Conservation (phyloP, 1,140 invertebrate genomes). For the Zeugodacus cucurbitae region DNA sequence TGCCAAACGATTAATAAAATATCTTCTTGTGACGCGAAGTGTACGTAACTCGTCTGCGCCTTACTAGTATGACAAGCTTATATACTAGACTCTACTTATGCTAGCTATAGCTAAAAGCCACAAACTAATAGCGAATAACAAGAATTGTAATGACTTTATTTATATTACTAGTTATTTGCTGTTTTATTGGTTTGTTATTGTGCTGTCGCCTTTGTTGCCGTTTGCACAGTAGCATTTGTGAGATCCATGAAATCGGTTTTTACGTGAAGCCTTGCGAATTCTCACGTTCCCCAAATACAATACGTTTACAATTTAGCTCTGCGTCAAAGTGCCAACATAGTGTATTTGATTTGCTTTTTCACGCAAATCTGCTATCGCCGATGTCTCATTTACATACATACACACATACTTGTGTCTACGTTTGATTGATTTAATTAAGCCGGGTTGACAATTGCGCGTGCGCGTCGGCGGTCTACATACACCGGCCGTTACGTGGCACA, state of each 20-base stretch:
- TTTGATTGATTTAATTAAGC: conserved; percentile 21
- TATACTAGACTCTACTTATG: not conserved
- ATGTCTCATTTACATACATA: not conserved
- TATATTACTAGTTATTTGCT: not conserved
- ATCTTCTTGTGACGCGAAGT: not conserved
- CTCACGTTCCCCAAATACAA: not conserved
- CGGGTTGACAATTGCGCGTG: not conserved
- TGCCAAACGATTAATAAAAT: not conserved
- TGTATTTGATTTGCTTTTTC: not conserved
- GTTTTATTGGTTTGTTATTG: not conserved
- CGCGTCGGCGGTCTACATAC: not conserved
- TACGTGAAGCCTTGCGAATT: not conserved
- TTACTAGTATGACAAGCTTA: not conserved
- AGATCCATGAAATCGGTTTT: not conserved
- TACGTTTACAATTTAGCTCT: not conserved
- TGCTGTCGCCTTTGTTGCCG: not conserved
- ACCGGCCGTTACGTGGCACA: not conserved
- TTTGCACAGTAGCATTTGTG: not conserved
- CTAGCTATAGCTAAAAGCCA: not conserved
- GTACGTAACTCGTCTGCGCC: not conserved
- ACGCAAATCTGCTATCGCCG: not conserved
- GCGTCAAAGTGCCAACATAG: not conserved
- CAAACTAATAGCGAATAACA: not conserved
- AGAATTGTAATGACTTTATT: conserved; percentile 8
- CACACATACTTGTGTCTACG: not conserved